Base-by-base conservation (phyloP, 2,113 vertebrate species). In the Scolopax mira region DNA sequence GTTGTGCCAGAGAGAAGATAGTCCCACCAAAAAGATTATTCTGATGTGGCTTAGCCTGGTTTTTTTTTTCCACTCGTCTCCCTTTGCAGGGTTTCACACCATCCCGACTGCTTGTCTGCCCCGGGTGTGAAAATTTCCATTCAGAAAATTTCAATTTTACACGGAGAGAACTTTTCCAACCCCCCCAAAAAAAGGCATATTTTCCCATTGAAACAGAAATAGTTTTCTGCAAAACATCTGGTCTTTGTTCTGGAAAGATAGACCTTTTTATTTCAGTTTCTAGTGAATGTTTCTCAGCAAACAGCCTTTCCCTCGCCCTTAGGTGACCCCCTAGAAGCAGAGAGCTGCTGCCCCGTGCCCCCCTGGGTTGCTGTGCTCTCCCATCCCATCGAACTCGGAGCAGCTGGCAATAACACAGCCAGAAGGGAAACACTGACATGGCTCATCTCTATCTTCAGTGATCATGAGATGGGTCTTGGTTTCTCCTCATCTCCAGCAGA, bases 361-460 rank as follows among this genome's bases (percentile, higher is more conserved):
- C 22, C 66, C 39, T 24, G 13, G 13, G 4, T 33, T 3, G 1
- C 41, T 10, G 1, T 1, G 1, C 10, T 37, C 8, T 28, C 30
- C 72, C 31, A 9, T 18, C 27, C 52, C 35, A 0, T 8, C 37
- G 9, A 46, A 88, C n/a, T 51, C 11, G 9, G 39, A 69, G 54
- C n/a, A 39, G 24, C n/a, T 6, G 4, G 70, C n/a, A 22, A 21
- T 22, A 30, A 27, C 13, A 2, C 2, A 22, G 37, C 18, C 28
- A 44, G 27, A 18, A 52, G 10, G 30, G 39, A 14, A 27, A 48
- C 17, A 10, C 49, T 2, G 37, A 5, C 4, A 2, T 5, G 12
- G n/a, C 42, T 27, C 18, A 1, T 5, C 41, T 39, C 27, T 3
- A 2, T 2, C 19, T 28, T 31, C 5, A 9, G 15, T 1, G 37